A percentile compares a stretch with the other conserved stretches of the same genome.
Conservation (phyloP, 2,113 vertebrate species). For the Tichodroma muraria region DNA sequence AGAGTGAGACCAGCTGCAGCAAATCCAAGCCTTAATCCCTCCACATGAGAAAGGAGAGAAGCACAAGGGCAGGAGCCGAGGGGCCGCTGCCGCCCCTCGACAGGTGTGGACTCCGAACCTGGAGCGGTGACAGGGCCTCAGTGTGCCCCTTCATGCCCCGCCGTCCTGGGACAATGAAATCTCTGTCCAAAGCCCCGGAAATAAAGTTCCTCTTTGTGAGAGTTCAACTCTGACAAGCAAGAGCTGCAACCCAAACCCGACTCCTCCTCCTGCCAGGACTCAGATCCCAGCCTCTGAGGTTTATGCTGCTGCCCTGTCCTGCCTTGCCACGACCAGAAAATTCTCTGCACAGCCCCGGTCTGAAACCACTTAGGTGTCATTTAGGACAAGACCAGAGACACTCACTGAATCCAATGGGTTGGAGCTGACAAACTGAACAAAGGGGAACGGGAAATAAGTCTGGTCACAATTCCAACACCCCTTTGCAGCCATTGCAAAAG, state of each 20-base stretch:
- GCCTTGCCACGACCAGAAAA: background rate
- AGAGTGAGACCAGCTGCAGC: background rate
- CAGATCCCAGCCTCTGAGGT: background rate
- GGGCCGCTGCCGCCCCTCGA: background rate
- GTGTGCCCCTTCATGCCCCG: background rate
- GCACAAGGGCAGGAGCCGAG: rapidly evolving
- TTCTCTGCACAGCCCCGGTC: background rate
- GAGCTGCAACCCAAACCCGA: background rate
- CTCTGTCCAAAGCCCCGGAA: background rate
- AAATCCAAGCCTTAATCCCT: background rate
- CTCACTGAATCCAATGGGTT: rapidly evolving
- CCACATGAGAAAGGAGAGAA: background rate
- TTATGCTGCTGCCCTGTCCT: background rate
- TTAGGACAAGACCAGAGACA: background rate
- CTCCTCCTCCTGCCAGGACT: background rate
- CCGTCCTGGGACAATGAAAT: background rate
- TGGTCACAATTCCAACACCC: background rate
- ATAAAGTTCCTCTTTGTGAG: constrained; percentile 24
- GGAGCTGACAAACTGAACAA: background rate
- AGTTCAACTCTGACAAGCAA: background rate
- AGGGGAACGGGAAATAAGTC: background rate
- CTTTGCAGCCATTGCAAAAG: background rate
- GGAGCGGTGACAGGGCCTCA: background rate
- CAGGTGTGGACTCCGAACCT: background rate
- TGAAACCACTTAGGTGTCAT: background rate